Conservation (phyloP, 2,113 vertebrate species). For the Potamarius usumacintae region DNA sequence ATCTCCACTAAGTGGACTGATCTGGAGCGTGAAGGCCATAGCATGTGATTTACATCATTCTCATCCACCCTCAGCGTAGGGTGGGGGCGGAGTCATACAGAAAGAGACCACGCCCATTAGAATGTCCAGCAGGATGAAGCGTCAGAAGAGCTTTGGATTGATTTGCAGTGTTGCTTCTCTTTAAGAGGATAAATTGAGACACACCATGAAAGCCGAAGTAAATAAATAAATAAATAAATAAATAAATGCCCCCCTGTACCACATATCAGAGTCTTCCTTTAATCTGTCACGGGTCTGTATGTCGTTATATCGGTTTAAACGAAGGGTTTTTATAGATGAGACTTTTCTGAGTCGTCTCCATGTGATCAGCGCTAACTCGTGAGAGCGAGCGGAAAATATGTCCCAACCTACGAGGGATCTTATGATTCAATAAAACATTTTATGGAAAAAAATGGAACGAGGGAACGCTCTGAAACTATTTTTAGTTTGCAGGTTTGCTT, state of each 20-base stretch:
- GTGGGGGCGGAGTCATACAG: background rate
- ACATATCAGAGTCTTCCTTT: background rate
- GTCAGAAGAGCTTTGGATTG: background rate
- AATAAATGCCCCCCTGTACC: background rate
- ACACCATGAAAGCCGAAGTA: background rate
- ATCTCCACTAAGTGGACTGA: background rate
- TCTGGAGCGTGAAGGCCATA: background rate
- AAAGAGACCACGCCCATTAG: background rate
- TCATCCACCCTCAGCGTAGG: background rate
- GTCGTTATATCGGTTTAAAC: background rate
- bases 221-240: background rate
- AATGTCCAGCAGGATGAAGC: background rate
- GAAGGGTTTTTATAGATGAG: background rate
- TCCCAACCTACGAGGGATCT: background rate
- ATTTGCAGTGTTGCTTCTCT: background rate
- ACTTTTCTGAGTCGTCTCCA: background rate
- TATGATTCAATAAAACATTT: background rate
- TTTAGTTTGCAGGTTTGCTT: background rate
- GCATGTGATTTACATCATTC: background rate
- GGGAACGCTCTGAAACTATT: background rate
- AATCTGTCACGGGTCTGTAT: background rate
- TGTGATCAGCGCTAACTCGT: background rate
- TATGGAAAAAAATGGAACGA: background rate
- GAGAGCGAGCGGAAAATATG: background rate
- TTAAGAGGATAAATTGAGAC: background rate